phyloP scores from a whole-genome alignment of 35 echinoderm and acorn worm genomes.

The Acanthaster planci region DNA sequence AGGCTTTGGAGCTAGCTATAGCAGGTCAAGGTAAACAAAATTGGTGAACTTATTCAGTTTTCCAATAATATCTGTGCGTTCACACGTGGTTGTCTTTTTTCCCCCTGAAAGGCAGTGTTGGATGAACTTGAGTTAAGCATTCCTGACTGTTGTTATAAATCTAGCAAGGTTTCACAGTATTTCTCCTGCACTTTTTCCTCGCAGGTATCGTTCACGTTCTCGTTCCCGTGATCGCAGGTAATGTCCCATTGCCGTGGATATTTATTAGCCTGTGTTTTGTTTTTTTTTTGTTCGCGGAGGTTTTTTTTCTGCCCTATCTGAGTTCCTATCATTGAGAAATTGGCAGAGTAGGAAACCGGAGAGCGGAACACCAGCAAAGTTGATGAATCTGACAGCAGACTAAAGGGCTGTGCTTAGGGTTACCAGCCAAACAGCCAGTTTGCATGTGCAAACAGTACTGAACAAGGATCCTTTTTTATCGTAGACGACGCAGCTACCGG shows the following conservation, averaged over 20 bases:
- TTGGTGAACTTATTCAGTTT: too few relatives aligned
- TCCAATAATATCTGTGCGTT: too few relatives aligned
- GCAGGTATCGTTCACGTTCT: conserved; percentile 31
- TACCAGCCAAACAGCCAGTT: neutral
- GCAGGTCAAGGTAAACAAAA: conserved; percentile 3
- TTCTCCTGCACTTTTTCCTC: neutral
- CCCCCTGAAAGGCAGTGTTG: too few relatives aligned
- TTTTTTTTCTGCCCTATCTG: too few relatives aligned
- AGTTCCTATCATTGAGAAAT: neutral
- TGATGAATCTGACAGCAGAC: neutral
- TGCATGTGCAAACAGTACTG: neutral
- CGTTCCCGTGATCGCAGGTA: conserved; percentile 21
- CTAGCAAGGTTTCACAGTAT: too few relatives aligned
- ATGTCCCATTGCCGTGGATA: neutral
- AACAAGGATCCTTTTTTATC: neutral
- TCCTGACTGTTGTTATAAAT: too few relatives aligned
- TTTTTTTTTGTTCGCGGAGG: too few relatives aligned
- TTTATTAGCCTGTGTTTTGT: too few relatives aligned
- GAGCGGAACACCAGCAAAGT: neutral
- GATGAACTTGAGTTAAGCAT: too few relatives aligned
- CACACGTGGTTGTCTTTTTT: too few relatives aligned
- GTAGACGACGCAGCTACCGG: conserved; percentile 31
- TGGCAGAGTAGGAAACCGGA: neutral
- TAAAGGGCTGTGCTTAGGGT: neutral
- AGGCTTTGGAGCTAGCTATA: neutral